Conservation (phyloP, 2,113 vertebrate species). For the Gopherus evgoodei region DNA sequence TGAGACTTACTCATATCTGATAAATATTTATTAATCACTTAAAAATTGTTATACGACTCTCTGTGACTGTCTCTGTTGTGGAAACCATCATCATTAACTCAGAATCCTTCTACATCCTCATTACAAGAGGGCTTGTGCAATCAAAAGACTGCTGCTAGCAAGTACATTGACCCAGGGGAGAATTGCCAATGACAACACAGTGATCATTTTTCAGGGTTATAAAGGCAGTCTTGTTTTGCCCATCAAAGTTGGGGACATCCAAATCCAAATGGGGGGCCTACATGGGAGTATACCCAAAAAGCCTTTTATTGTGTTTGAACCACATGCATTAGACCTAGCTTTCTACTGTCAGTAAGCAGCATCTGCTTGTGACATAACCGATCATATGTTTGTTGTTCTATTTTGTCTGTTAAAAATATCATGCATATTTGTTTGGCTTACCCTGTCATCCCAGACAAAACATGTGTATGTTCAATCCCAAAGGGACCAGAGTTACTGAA, state of each 20-base stretch:
- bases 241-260: not conserved
- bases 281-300: not conserved
- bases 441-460: not conserved
- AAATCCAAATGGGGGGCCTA: not conserved
- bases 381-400: not conserved
- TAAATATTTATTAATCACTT: not conserved
- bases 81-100: not conserved
- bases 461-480: not conserved
- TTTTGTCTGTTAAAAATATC: not conserved
- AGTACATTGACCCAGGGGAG: not conserved
- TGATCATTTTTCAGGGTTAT: not conserved
- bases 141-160: not conserved
- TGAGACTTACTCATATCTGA: not conserved
- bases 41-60: not conserved
- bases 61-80: not conserved
- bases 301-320: not conserved
- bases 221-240: not conserved
- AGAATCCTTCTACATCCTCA: not conserved
- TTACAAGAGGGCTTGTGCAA: fast-evolving
- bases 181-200: not conserved
- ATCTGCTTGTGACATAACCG: not conserved
- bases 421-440: not conserved
- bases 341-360: not conserved
- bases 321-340: not conserved
- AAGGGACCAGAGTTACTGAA: not conserved